Evolutionary conservation across 2,888 invertebrate species (phyloP).

Genomic region (Erebia palarica): DNA sequence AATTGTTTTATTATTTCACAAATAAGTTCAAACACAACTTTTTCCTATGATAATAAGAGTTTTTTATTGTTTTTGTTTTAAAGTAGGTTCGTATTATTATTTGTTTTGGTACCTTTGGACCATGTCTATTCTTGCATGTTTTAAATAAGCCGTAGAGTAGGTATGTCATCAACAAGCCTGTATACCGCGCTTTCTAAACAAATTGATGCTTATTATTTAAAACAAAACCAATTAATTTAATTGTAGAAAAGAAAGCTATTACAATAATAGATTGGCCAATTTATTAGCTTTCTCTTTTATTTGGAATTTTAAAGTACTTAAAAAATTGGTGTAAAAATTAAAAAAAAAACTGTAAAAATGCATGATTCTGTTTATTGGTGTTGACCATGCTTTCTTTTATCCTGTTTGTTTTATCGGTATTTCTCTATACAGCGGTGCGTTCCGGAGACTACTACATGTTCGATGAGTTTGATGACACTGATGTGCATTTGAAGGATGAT

Average conservation of each 20-base stretch:
- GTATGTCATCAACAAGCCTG: not conserved
- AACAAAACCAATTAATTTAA: too few species aligned
- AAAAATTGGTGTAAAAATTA: not conserved
- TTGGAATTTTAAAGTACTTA: not conserved
- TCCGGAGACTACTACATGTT: slow-evolving; percentile 99
- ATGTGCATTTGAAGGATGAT: slow-evolving; percentile 85
- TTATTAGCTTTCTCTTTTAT: not conserved
- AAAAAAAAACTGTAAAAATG: not conserved
- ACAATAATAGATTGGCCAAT: not conserved
- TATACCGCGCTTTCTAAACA: not conserved
- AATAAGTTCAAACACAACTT: not conserved
- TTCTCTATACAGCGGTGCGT: slow-evolving; percentile 89
- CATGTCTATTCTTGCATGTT: not conserved
- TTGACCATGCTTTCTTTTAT: not conserved
- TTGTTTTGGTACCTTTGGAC: not conserved
- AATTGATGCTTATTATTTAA: not conserved
- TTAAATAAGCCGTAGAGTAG: not conserved
- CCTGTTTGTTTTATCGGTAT: slow-evolving; percentile 1
- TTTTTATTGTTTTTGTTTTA: not conserved
- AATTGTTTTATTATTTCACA: not conserved
- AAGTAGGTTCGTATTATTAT: not conserved
- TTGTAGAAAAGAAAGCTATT: not conserved
- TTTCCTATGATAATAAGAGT: not conserved
- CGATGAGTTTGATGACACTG: slow-evolving; percentile 94
- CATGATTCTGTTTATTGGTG: slow-evolving; percentile 1